Evolutionary conservation across 2,797 vertebrate genomes (phyloP).

Genomic region (Phoeniculus purpureus): DNA sequence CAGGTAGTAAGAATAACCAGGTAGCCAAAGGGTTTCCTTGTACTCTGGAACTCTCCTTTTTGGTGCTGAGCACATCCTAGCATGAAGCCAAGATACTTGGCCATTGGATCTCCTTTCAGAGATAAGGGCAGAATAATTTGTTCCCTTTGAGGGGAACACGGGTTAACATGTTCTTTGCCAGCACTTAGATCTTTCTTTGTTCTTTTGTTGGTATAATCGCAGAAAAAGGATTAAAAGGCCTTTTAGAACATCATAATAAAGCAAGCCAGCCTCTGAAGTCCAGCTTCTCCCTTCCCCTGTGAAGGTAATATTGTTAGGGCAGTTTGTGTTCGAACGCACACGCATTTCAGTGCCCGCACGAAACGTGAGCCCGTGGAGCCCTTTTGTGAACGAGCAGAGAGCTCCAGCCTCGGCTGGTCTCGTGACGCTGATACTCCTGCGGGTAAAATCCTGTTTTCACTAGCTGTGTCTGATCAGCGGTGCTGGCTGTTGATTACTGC

Average conservation of each 20-base stretch:
- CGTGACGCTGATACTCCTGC: neutral
- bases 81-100: constrained; percentile 5
- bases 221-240: neutral
- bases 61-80: neutral
- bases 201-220: constrained; percentile 25
- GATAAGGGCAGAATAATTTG: constrained; percentile 67
- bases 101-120: constrained; percentile 54
- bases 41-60: neutral
- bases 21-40: neutral
- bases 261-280: neutral
- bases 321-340: neutral
- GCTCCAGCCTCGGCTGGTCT: neutral
- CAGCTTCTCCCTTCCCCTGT: neutral
- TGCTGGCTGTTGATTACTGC: neutral
- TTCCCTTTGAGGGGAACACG: constrained; percentile 50
- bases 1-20: neutral
- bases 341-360: neutral
- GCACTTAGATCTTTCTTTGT: constrained; percentile 47
- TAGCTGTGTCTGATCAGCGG: neutral
- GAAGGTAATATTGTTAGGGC: neutral
- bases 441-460: neutral
- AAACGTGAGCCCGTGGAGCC: neutral
- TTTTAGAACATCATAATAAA: neutral
- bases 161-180: constrained; percentile 57
- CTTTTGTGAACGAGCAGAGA: neutral